phyloP scores from a whole-genome alignment of 2,888 invertebrate species.

The Dynastes grantii region DNA sequence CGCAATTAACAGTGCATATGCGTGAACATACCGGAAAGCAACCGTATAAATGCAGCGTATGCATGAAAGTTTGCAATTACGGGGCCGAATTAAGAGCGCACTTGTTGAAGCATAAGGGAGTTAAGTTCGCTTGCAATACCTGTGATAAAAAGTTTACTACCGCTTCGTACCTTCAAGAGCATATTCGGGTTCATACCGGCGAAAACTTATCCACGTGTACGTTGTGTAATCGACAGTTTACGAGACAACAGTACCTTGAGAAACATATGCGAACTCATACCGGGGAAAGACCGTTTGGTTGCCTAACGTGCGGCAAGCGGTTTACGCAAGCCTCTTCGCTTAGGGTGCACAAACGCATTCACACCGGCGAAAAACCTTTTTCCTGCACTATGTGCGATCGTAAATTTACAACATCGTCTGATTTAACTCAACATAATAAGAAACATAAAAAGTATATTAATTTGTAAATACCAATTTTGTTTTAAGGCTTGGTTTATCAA shows the following conservation, averaged over 20 bases:
- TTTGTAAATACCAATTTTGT: conserved; percentile 59
- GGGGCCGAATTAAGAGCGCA: conserved; percentile 66
- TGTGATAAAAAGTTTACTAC: conserved; percentile 68
- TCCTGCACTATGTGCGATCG: conserved; percentile 65
- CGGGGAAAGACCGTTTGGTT: conserved; percentile 69
- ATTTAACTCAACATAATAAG: conserved; percentile 65
- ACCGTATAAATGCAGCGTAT: conserved; percentile 67
- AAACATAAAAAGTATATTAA: conserved; percentile 67
- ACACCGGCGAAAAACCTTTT: conserved; percentile 68
- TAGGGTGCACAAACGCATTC: conserved; percentile 66
- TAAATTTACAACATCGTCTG: conserved; percentile 66
- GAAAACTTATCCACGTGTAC: conserved; percentile 69
- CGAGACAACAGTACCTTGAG: conserved; percentile 73
- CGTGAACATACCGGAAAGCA: conserved; percentile 69
- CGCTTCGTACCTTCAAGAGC: conserved; percentile 65
- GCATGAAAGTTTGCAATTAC: conserved; percentile 67
- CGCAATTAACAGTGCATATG: conserved; percentile 68
- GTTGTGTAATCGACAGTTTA: conserved; percentile 71
- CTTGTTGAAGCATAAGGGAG: conserved; percentile 67
- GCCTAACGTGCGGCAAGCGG: conserved; percentile 66
- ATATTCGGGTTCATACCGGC: conserved; percentile 66
- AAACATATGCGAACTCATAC: conserved; percentile 72
- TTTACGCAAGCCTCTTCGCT: conserved; percentile 68
- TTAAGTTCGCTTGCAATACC: conserved; percentile 65
- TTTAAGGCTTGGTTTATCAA: neutral